Evolutionary conservation across 1,140 invertebrate species (phyloP).

Genomic region (Phthorimaea operculella): DNA sequence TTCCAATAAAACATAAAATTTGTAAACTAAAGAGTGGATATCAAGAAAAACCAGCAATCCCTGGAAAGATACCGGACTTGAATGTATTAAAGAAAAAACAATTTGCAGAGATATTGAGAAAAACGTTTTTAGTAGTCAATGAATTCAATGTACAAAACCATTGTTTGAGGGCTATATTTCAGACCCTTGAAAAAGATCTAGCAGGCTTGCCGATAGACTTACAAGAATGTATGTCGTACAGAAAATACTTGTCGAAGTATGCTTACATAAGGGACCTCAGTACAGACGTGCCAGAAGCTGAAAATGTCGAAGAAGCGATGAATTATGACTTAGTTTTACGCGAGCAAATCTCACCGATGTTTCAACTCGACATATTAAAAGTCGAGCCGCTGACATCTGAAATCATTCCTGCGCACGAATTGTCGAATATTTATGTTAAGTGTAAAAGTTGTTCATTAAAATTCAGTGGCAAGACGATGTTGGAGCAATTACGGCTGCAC

Average conservation of each 20-base stretch:
- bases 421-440: constrained; percentile 14
- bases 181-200: constrained; percentile 26
- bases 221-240: constrained; percentile 16
- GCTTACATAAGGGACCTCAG: constrained; percentile 38
- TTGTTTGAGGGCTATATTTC: constrained; percentile 1
- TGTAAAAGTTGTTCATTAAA: constrained; percentile 19
- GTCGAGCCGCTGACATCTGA: background rate
- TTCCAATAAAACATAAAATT: constrained; percentile 1
- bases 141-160: background rate
- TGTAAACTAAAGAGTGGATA: background rate
- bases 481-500: constrained; percentile 15
- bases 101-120: too few species aligned
- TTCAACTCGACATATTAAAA: constrained; percentile 14
- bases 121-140: background rate
- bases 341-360: constrained; percentile 29
- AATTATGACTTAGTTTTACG: constrained; percentile 42
- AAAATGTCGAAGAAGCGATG: background rate
- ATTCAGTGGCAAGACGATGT: constrained; percentile 13
- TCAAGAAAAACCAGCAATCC: background rate
- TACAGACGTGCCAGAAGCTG: constrained; percentile 14
- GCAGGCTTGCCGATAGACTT: constrained; percentile 1
- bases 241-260: constrained; percentile 26
- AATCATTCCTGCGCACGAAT: background rate
- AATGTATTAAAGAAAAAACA: too few species aligned
- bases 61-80: too few species aligned